Base-by-base conservation (phyloP, 2,113 vertebrate species). In the Pollimyrus isidori region DNA sequence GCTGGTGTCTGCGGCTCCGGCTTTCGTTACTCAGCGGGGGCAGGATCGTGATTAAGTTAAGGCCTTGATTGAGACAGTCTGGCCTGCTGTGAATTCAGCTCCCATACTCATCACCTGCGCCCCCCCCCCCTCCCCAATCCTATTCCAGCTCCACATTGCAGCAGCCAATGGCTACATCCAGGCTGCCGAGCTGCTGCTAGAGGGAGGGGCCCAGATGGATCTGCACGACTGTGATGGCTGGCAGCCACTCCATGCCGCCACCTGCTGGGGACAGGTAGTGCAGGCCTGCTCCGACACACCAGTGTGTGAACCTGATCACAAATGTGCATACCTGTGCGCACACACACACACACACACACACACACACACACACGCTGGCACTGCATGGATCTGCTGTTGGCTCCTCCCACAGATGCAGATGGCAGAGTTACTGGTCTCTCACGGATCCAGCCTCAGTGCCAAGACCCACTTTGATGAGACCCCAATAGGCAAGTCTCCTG, bases 391-490 rank as follows among this genome's bases (percentile, higher is more conserved):
- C 69, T 76, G 35, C 15, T 88, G n/a, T 15, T 50, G 11, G 65
- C 45, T 39, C 19, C 89, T 93, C 86, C 69, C 95, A 73, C 93
- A 99, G 98, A 98, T 99, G 96, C 97, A 98, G 89, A 97, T 98
- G 93, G 98, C 98, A 0, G 98, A 99, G 93, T 92, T 99, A 39
- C 90, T 99, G 76, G 98, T 99, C 84, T 98, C 98, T 88, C 98
- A 99, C 0, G 98, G 98, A 58, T 98, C 98, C 93, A 99, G 96
- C 94, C 94, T 99, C 91, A 99, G 96, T 91, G 97, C 97, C 93
- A 98, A 98, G 93, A 98, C 98, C 23, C 96, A 96, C 93, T 95
- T 99, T 90, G 98, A 99, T 90, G 98, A 99, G 95, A 99, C 98
- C 91, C 98, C 98, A 91, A 98, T 99, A 88, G 98, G 98, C 99